phyloP scores from a whole-genome alignment of 1,140 invertebrate genomes.

The Papilio polyxenes region DNA sequence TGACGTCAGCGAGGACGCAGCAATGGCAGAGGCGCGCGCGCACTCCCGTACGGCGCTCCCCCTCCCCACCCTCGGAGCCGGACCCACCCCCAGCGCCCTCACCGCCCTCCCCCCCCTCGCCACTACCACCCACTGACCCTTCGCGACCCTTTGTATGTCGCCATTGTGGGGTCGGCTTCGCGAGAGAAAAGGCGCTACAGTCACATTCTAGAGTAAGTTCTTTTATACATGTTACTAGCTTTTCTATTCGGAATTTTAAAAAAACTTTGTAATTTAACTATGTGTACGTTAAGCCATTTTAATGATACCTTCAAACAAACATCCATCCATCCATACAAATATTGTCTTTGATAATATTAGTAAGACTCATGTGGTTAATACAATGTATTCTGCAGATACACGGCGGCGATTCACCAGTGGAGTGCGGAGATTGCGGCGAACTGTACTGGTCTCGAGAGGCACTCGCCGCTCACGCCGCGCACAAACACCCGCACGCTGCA shows the following conservation, averaged over 20 bases:
- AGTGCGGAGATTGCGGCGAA: slow-evolving; percentile 88
- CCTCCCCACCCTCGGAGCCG: slow-evolving; percentile 47
- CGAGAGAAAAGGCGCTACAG: slow-evolving; percentile 88
- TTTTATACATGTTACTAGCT: not conserved
- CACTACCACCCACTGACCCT: slow-evolving; percentile 85
- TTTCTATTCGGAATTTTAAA: not conserved
- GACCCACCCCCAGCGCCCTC: slow-evolving; percentile 44
- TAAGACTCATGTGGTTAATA: not conserved
- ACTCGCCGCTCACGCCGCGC: slow-evolving; percentile 84
- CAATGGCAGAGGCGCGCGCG: slow-evolving; percentile 76
- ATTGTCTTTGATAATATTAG: not conserved
- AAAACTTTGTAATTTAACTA: too few species aligned
- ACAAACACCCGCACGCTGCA: slow-evolving; percentile 75
- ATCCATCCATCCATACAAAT: not conserved
- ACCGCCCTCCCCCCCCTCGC: slow-evolving; percentile 47
- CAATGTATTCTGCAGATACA: slow-evolving; percentile 79
- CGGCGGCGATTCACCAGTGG: slow-evolving; percentile 87
- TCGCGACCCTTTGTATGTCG: slow-evolving; percentile 90
- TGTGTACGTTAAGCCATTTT: too few species aligned
- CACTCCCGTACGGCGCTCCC: slow-evolving; percentile 47
- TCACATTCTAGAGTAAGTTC: slow-evolving; percentile 84
- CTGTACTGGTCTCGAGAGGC: slow-evolving; percentile 88
- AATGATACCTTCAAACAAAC: too few species aligned
- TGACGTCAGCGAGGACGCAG: slow-evolving; percentile 77
- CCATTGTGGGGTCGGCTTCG: slow-evolving; percentile 89